phyloP scores from a whole-genome alignment of 2,113 vertebrate genomes.

The Ovis canadensis region DNA sequence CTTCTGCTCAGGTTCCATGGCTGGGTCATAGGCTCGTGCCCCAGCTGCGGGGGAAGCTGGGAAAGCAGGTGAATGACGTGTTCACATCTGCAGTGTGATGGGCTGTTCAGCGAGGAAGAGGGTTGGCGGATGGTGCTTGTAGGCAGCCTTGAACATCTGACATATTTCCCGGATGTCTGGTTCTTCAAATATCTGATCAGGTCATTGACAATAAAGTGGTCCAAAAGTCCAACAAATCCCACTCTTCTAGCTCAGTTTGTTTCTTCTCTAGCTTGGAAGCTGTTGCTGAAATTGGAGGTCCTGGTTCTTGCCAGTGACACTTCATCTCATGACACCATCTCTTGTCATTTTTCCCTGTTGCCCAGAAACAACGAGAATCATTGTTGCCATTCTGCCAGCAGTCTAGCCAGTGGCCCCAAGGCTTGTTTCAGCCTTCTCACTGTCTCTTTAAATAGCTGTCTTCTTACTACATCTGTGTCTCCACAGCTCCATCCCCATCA shows the following conservation, averaged over 20 bases:
- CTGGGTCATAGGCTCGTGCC: background rate
- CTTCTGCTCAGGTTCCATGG: background rate
- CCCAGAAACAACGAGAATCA: background rate
- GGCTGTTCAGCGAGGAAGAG: background rate
- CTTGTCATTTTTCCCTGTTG: background rate
- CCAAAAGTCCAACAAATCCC: background rate
- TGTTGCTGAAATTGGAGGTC: background rate
- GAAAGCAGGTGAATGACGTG: background rate
- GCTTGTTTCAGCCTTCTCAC: background rate
- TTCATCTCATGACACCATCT: background rate
- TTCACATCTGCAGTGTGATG: background rate
- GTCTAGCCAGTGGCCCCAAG: background rate
- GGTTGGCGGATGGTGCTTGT: background rate
- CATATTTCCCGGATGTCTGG: background rate
- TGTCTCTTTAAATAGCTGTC: background rate
- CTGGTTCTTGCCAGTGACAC: background rate
- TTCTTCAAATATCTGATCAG: background rate
- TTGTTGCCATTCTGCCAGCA: background rate
- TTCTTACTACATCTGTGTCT: background rate
- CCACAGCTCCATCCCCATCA: background rate
- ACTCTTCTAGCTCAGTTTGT: background rate
- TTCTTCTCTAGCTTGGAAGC: background rate
- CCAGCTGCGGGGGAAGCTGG: background rate
- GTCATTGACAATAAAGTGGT: no score
- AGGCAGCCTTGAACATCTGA: background rate